phyloP scores from a whole-genome alignment of 2,797 vertebrate genomes.

The Acomys russatus region DNA sequence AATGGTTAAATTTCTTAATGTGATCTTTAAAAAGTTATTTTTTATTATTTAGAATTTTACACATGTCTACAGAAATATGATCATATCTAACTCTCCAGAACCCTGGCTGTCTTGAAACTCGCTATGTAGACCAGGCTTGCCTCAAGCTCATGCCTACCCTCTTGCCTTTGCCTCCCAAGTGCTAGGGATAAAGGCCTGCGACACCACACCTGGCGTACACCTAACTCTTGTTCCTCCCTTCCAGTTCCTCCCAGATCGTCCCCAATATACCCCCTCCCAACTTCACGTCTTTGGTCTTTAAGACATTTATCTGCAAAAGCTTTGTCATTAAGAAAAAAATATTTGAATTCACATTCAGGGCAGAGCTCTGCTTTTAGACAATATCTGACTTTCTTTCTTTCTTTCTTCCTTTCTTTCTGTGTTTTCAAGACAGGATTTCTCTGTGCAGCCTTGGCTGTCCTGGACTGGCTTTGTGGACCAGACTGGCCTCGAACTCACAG shows the following conservation, averaged over 20 bases:
- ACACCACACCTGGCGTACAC: neutral
- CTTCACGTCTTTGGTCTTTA: neutral
- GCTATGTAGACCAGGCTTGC: neutral
- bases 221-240: neutral
- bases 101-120: neutral
- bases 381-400: neutral
- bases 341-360: neutral
- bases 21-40: neutral
- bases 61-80: neutral
- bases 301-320: neutral
- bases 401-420: too few species aligned
- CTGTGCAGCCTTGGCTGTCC: too few species aligned
- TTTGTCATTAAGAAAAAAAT: constrained; percentile 34
- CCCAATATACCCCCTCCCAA: neutral
- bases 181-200: neutral
- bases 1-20: neutral
- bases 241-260: neutral
- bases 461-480: too few species aligned
- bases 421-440: too few species aligned
- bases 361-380: neutral
- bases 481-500: too few species aligned
- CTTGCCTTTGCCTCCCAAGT: neutral
- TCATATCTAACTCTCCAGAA: neutral
- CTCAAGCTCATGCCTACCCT: neutral
- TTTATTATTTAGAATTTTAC: neutral